Percentiles rank a stretch among this genome's conserved stretches.
These are phyloP conservation scores for Drosophila rellima DNA, from an alignment of 2,888 invertebrate genomes.

Conservation along the genomic window DNA sequence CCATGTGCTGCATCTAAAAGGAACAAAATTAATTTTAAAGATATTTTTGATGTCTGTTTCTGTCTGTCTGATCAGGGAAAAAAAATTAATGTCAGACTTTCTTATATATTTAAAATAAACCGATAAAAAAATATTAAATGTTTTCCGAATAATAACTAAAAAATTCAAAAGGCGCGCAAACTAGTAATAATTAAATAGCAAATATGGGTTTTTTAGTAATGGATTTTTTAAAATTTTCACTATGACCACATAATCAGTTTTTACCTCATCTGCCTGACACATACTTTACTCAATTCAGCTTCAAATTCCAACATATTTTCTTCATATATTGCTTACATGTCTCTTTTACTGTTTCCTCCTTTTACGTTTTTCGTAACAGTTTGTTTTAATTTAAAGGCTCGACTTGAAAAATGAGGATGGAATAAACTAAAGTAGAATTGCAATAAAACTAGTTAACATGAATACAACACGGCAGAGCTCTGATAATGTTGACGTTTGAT, in stretches of 20 bases:
- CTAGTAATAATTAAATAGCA: too few species aligned
- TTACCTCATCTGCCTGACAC: background rate
- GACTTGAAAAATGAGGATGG: background rate
- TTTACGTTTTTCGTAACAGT: slow-evolving; percentile 5
- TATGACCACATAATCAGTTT: background rate
- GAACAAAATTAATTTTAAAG: background rate
- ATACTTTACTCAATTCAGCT: background rate
- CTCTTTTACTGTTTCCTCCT: background rate
- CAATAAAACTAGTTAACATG: slow-evolving; percentile 47
- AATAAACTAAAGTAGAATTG: slow-evolving; percentile 5
- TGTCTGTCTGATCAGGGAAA: too few species aligned
- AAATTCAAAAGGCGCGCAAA: too few species aligned
- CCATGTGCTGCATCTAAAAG: background rate
- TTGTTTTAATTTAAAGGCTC: slow-evolving; percentile 53
- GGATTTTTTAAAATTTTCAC: too few species aligned
- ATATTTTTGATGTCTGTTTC: too few species aligned
- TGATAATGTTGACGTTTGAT: slow-evolving; percentile 55
- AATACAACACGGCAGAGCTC: slow-evolving; percentile 37
- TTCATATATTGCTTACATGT: background rate
- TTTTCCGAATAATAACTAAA: too few species aligned
- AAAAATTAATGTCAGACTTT: too few species aligned
- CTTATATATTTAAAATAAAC: too few species aligned
- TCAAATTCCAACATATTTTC: background rate
- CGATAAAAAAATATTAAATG: background rate
- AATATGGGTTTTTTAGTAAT: too few species aligned